Evolutionary conservation across 2,113 vertebrate genomes (phyloP).

Genomic region (Falco punctatus): DNA sequence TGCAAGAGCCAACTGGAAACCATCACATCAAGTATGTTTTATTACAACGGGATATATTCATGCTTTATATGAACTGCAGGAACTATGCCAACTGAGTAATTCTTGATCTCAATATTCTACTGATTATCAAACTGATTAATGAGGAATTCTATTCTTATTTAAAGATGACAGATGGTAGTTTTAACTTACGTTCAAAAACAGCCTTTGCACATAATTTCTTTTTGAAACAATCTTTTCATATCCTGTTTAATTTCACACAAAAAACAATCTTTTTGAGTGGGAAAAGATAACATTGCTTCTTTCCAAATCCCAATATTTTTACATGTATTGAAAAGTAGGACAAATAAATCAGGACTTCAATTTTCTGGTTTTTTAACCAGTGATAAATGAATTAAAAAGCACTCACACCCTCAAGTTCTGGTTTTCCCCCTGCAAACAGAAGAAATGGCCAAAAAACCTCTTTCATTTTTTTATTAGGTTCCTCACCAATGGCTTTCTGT

Average conservation of each 20-base stretch:
- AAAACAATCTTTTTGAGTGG: background rate
- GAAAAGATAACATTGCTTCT: background rate
- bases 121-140: slow-evolving; percentile 44
- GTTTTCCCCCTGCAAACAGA: background rate
- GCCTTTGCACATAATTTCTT: background rate
- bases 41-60: slow-evolving; percentile 34
- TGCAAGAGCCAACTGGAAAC: slow-evolving; percentile 63
- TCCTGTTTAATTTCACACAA: background rate
- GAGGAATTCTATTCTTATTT: background rate
- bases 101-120: slow-evolving; percentile 32
- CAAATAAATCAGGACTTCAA: background rate
- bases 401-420: background rate
- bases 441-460: background rate
- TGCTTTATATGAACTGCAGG: slow-evolving; percentile 41
- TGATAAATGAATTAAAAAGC: background rate
- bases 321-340: background rate
- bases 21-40: slow-evolving; percentile 56
- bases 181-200: background rate
- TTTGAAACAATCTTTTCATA: background rate
- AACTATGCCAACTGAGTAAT: slow-evolving; percentile 32
- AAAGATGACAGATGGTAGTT: slow-evolving; percentile 12
- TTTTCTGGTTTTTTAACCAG: background rate
- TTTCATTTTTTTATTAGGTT: background rate
- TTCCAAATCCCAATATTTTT: background rate
- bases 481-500: background rate